Base-by-base conservation (phyloP, 2,888 invertebrate genomes). In the Tetragonisca angustula region DNA sequence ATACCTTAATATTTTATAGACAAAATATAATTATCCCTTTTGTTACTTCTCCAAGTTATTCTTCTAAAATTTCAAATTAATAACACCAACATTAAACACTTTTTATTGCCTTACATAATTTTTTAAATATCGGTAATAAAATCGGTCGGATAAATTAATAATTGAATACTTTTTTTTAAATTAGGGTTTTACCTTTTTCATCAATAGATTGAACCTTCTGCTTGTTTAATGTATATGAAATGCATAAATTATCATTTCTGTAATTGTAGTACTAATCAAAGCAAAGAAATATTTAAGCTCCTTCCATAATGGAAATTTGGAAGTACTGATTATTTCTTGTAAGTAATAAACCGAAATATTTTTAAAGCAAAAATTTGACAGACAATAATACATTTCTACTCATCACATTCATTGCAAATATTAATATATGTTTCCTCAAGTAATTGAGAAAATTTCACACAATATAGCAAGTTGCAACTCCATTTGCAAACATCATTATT, bases 251-350 rank as follows among this genome's bases (percentile, higher is more conserved):
- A 78, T 54, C 61, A 52, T 71, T 84, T 85, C 64, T 68, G 52
- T 65, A 81, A 59, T 49, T 71, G 59, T 76, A 83, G 50, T 59
- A 79, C 54, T 79, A 85, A 89, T 71, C 90, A 91, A 90, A 90
- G 88, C 88, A 87, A 91, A 88, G 90, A 91, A 90, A 86, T 88
- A 83, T 78, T 91, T 90, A 91, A 90, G 90, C 84, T 90, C 90
- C 85, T 91, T 77, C 90, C 85, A 56, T 67, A 81, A 85, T 76
- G 74, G 72, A 82, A 79, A 84, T 87, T 74, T 89, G 89, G 87
- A 90, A 90, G 88, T 90, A 91, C 90, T 89, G 80, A 88, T 87
- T 87, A 88, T 87, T 76, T 81, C 81, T 86, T 79, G 84, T 91
- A 91, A 90, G 90, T 89, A 90, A 83, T 90, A 85, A 85, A 89